Percentiles rank a stretch among this genome's conserved stretches.
phyloP scores from a whole-genome alignment of 1,140 invertebrate species.

The Paraescarpia echinospica region DNA sequence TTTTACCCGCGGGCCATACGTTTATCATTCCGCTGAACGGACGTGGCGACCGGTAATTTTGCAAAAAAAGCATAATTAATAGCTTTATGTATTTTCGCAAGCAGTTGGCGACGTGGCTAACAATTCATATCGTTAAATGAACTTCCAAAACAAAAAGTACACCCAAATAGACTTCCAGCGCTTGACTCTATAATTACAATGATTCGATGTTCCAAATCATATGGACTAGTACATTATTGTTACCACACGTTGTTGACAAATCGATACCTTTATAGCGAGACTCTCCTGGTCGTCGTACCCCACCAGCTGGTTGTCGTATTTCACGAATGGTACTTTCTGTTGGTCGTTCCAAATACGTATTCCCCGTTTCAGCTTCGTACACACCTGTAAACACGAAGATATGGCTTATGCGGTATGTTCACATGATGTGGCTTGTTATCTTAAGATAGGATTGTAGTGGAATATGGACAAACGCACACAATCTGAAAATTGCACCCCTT shows the following conservation, averaged over 20 bases:
- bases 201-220: background rate
- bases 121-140: too few relatives aligned
- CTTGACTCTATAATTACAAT: too few relatives aligned
- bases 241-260: constrained; percentile 55
- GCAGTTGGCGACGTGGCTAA: too few relatives aligned
- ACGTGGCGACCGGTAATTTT: too few relatives aligned
- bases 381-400: background rate
- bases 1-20: too few relatives aligned
- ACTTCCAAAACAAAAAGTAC: too few relatives aligned
- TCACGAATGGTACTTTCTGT: constrained; percentile 76
- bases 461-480: background rate
- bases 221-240: background rate
- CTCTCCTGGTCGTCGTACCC: constrained; percentile 78
- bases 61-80: too few relatives aligned
- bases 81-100: too few relatives aligned
- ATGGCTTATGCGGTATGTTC: background rate
- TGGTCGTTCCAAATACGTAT: constrained; percentile 11
- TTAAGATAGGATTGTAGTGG: background rate
- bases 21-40: too few relatives aligned
- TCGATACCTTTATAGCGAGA: constrained; percentile 26
- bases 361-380: background rate
- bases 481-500: too few relatives aligned
- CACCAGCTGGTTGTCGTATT: constrained; percentile 87
- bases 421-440: background rate
- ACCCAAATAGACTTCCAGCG: too few relatives aligned